Evolutionary conservation across 2,797 vertebrate species (phyloP), one percentile per base, ranked within the genome.

Genomic region (Gymnoscopelus braueri): DNA sequence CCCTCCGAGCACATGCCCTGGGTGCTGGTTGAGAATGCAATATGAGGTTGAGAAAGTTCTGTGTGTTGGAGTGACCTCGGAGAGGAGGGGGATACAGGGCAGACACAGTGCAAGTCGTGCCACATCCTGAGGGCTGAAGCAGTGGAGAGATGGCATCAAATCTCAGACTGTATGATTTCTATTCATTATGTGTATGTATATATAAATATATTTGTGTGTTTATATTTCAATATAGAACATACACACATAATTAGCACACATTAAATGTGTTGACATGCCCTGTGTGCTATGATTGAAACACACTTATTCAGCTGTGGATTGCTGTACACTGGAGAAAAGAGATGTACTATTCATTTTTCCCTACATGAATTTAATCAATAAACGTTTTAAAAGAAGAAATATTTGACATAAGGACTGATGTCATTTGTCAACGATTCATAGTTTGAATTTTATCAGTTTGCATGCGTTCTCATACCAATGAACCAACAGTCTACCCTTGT

Each of bases 281-380:
- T 48, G 78, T 90, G 91, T 91, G 90, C 89, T 75, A 39, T 67
- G 75, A 79, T 88, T 74, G 80, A 86, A 91, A 87, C 84, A 80
- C 85, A 84, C 81, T 81, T 75, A 80, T 92, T 44, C 91, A 91
- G 89, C 91, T 92, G 91, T 93, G 92, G 91, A 93, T 93, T 91
- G 89, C 90, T 92, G 91, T 94, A 94, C 93, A 94, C 94, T 95
- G 93, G 94, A 94, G 89, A 90, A 89, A 88, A 89, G 78, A 91
- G 74, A 90, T 92, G 91, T 93, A 89, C 90, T 86, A 86, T 91
- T 90, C 80, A 89, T 85, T 92, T 89, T 90, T 82, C 85, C 92
- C 84, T 59, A 86, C 87, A 91, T 93, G 84, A 93, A 87, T 90
- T 88, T 88, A 93, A 93, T 93, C 91, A 62, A 87, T 93, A 93